Base-by-base conservation (phyloP, 2,113 vertebrate species). In the Strix uralensis region DNA sequence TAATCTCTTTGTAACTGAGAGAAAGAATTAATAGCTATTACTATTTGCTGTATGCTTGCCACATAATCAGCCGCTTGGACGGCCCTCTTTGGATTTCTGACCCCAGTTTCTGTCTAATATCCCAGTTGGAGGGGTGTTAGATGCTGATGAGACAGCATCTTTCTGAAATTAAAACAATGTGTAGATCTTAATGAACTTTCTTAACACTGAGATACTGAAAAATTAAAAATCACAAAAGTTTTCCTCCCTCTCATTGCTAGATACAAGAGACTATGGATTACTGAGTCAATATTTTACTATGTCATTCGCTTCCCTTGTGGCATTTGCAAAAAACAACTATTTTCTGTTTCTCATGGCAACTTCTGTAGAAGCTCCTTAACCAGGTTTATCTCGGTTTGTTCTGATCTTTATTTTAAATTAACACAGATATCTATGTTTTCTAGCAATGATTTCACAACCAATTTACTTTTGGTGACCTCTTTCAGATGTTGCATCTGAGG, bases 31-130 rank as follows among this genome's bases (percentile, higher is more conserved):
- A 44, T 18, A 51, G 57, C 40, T 16, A 0, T 20, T 67, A 3
- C 38, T 34, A 2, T 55, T 55, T 32, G 26, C 78, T 82, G 34
- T 36, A 3, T 44, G 62, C 51, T 46, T 36, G 22, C 15, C 69
- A 46, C 26, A 5, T 8, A 27, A 9, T 11, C 26, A 7, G 34
- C 38, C 18, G 0, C 54, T 65, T 4, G 3, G 49, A 20, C 3
- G 4, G 18, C 21, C 26, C 26, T n/a, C 40, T 8, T 4, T 0
- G 4, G 34, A 5, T 23, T 66, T 54, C 38, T 70, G 79, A 54
- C n/a, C 80, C 52, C 18, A 0, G 3, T 17, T 22, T 42, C 32
- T 34, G 55, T 19, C 44, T 11, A 9, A 3, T 23, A 40, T 22
- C 63, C 52, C 47, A 20, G 8, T 4, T 70, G 59, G 38, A 32